Base-by-base conservation (phyloP, 1,140 invertebrate species). In the Odontomachus brunneus region DNA sequence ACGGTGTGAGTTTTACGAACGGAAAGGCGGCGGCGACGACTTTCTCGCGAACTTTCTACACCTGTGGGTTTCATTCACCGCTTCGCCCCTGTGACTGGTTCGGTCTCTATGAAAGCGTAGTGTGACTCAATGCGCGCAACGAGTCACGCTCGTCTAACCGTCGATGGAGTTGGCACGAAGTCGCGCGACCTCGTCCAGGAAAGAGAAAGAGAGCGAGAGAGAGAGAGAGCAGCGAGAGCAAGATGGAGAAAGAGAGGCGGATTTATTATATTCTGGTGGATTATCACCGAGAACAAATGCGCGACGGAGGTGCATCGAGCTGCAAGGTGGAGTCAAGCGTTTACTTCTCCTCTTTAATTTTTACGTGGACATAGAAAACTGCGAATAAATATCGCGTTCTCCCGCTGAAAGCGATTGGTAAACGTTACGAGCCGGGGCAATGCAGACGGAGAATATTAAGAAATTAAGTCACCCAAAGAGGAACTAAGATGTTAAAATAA, bases 21-120 rank as follows among this genome's bases (percentile, higher is more conserved):
- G 88, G 85, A 91, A 91, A 88, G 83, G 73, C 80, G 82, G 24
- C 66, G 73, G 29, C 29, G 29, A 33, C 29, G 84, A 93, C 92
- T 93, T 93, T 93, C 92, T 93, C 92, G 90, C 89, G 75, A 93
- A 92, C 92, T 93, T 93, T 93, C 92, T 93, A 92, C 88, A 84
- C 76, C 84, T 81, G 85, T 85, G 87, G 84, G 86, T 92, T 93
- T 93, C 92, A 92, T 92, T 92, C 92, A 92, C 87, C 71, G 80
- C 26, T 83, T 82, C 66, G 66, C 72, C 51, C 60, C 51, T 53
- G 72, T 66, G 22, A 26, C 55, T 85, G 44, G 69, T 62, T 69
- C 74, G 65, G 62, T 83, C 82, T 88, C 86, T 88, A 88, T 88
- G 87, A 88, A 88, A 88, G 80, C 72, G 86, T 85, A 85, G 71